phyloP scores from a whole-genome alignment of 2,888 invertebrate species.

The Amphipyra berbera region DNA sequence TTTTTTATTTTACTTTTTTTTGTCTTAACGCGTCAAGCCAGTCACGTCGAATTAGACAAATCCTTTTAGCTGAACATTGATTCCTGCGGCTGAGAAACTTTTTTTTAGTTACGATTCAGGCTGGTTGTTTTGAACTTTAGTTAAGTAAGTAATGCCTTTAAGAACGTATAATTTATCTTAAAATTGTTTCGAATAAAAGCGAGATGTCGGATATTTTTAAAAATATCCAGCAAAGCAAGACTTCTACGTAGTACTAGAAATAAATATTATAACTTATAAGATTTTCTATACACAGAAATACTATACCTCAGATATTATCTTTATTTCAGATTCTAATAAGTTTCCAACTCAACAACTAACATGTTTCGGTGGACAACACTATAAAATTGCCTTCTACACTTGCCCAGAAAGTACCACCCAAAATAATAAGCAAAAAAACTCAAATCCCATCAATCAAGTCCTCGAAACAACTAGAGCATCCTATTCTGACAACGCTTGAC shows the following conservation, averaged over 20 bases:
- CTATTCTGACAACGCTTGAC: conserved; percentile 27
- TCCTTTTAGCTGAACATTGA: conserved; percentile 81
- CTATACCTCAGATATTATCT: too few species aligned
- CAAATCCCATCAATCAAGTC: conserved; percentile 36
- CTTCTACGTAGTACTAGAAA: too few species aligned
- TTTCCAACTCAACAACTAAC: too few species aligned
- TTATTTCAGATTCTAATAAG: too few species aligned
- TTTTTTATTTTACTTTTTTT: conserved; percentile 74
- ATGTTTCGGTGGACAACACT: too few species aligned
- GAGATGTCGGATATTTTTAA: too few species aligned
- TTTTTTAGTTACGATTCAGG: conserved; percentile 53
- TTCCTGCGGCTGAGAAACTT: conserved; percentile 73
- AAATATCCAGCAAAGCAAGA: too few species aligned
- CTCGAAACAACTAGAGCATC: conserved; percentile 36
- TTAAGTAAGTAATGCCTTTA: conserved; percentile 1
- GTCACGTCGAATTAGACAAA: conserved; percentile 88
- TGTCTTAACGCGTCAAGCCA: conserved; percentile 79
- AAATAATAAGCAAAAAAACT: conserved; percentile 17
- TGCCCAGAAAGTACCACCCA: background rate
- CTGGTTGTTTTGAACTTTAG: conserved; percentile 35
- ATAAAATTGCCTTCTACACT: background rate
- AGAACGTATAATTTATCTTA: too few species aligned
- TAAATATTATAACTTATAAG: too few species aligned
- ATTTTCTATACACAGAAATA: too few species aligned
- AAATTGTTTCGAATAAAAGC: too few species aligned